Evolutionary conservation across 2,888 invertebrate species (phyloP).

Genomic region (Agonopterix alstromeriana): DNA sequence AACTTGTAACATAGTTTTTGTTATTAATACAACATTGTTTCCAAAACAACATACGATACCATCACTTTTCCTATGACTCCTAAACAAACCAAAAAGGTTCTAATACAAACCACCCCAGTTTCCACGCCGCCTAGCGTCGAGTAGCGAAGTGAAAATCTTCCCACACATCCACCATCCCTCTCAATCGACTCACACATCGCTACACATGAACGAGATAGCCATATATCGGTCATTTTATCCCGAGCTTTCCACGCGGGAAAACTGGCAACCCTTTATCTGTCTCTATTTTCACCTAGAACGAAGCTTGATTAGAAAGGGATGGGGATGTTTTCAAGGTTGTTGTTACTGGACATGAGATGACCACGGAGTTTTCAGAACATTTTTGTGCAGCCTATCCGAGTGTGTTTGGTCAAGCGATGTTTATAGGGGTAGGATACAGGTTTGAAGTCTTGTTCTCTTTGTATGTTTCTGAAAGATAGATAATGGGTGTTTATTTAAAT

Average conservation of each 20-base stretch:
- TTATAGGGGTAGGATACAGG: neutral
- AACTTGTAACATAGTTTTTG: too few relatives aligned
- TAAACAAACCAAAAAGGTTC: constrained; percentile 11
- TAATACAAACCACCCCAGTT: constrained; percentile 11
- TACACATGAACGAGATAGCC: constrained; percentile 69
- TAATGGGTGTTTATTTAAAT: too few relatives aligned
- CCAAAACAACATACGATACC: too few relatives aligned
- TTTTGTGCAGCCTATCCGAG: constrained; percentile 49
- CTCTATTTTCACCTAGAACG: constrained; percentile 54
- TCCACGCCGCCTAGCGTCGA: constrained; percentile 67
- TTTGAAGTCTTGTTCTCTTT: neutral
- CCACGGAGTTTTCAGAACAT: constrained; percentile 43
- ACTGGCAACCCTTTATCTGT: constrained; percentile 63
- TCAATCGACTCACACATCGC: constrained; percentile 54
- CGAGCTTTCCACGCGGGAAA: constrained; percentile 60
- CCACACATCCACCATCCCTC: constrained; percentile 57
- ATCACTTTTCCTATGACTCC: neutral
- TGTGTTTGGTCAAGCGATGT: constrained; percentile 44
- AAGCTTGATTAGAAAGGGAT: constrained; percentile 47
- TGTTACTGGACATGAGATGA: constrained; percentile 53
- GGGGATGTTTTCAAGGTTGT: constrained; percentile 39
- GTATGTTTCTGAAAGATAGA: too few relatives aligned
- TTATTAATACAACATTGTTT: too few relatives aligned
- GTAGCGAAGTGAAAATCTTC: constrained; percentile 50
- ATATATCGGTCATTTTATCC: constrained; percentile 52